Conservation (phyloP, 2,113 vertebrate species). For the Prunella fulvescens region DNA sequence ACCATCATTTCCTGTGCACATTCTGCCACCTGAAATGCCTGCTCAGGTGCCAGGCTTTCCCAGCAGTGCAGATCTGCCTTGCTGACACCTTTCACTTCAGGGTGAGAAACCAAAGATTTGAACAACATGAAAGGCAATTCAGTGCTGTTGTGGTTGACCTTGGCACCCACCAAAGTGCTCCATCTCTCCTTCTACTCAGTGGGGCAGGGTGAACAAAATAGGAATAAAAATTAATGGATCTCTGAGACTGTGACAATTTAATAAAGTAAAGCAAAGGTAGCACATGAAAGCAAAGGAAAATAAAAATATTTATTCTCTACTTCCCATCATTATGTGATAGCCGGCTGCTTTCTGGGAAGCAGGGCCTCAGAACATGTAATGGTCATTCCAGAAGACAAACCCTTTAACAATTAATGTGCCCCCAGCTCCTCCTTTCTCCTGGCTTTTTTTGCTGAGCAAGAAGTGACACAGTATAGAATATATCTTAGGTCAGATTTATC, state of each 20-base stretch:
- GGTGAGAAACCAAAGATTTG: neutral
- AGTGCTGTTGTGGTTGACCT: neutral
- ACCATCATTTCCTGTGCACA: accelerated
- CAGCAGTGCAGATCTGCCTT: neutral
- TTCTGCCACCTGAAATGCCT: neutral
- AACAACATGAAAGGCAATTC: neutral
- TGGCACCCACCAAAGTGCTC: neutral
- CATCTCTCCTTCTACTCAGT: neutral
- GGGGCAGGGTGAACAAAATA: neutral
- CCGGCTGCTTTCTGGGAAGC: neutral
- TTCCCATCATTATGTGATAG: neutral
- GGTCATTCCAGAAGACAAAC: neutral
- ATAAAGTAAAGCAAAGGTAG: neutral
- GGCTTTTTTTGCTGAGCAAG: neutral
- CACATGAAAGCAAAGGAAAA: neutral
- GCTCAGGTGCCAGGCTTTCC: neutral
- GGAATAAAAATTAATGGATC: neutral
- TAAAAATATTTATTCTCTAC: neutral
- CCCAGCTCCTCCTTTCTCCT: neutral
- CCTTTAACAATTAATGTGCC: accelerated
- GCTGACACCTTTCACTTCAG: neutral
- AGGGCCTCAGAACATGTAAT: accelerated
- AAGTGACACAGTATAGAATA: neutral
- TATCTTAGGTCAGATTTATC: neutral
- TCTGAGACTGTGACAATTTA: neutral